Percentiles rank a stretch among this genome's conserved stretches.
Conservation (phyloP, 2,888 invertebrate species). For the Campoplex nolae region DNA sequence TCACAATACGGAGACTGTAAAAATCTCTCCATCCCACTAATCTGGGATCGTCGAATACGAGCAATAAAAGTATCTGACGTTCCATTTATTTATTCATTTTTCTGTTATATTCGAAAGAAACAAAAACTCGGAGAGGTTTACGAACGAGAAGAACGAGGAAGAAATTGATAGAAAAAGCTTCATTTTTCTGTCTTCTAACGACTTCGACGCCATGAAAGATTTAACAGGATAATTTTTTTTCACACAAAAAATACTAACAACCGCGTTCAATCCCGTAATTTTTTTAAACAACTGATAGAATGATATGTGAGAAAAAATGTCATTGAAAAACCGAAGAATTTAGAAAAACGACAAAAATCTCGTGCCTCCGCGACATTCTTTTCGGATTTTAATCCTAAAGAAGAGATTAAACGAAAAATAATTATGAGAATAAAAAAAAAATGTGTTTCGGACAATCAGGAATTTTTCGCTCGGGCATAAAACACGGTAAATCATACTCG, state of each 20-base stretch:
- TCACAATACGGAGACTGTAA: conserved; percentile 9
- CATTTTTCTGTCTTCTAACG: no score
- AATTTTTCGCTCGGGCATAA: background rate
- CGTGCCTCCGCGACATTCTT: no score
- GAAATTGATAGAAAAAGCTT: background rate
- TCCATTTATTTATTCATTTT: background rate
- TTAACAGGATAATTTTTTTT: no score
- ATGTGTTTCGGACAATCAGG: background rate
- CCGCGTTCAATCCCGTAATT: no score
- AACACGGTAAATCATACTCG: background rate
- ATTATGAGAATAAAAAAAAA: background rate
- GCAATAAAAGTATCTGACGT: background rate
- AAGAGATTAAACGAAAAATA: background rate
- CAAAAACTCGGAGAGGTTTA: background rate
- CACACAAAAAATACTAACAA: no score
- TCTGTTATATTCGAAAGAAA: background rate
- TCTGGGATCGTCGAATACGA: background rate
- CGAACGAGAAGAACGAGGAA: background rate
- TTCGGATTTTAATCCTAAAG: background rate
- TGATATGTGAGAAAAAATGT: no score
- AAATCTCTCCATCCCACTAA: conserved; percentile 26
- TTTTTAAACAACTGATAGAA: no score
- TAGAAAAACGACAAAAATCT: no score
- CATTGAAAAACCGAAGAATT: no score
- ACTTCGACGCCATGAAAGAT: no score